These are phyloP conservation scores for Ctenicera cuprea DNA, from an alignment of 2,888 invertebrate species.

Conservation along the genomic window DNA sequence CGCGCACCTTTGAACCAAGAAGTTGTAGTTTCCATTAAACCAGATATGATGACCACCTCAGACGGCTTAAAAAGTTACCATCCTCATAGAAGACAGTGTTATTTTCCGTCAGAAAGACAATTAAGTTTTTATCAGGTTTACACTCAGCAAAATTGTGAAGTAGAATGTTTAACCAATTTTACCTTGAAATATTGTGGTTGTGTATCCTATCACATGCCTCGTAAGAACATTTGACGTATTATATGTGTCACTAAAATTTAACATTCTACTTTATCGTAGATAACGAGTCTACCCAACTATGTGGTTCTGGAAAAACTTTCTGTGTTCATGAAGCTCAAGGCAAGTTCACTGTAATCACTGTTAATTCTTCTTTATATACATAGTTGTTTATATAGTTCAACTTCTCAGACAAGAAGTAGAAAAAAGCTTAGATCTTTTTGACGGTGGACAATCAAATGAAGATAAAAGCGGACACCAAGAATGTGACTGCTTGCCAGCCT, in stretches of 20 bases:
- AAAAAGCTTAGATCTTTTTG: slow-evolving; percentile 46
- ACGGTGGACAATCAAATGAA: slow-evolving; percentile 55
- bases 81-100: slow-evolving; percentile 81
- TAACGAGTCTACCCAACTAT: slow-evolving; percentile 75
- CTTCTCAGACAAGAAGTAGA: slow-evolving; percentile 74
- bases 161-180: slow-evolving; percentile 83
- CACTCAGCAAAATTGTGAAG: slow-evolving; percentile 84
- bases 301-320: slow-evolving; percentile 75
- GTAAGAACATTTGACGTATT: slow-evolving; percentile 64
- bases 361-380: neutral
- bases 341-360: slow-evolving; percentile 67
- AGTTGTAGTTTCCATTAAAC: slow-evolving; percentile 82
- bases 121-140: slow-evolving; percentile 81
- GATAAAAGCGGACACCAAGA: slow-evolving; percentile 57
- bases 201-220: slow-evolving; percentile 83
- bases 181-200: slow-evolving; percentile 79
- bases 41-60: slow-evolving; percentile 86
- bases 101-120: slow-evolving; percentile 80
- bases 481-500: slow-evolving; percentile 79
- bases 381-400: slow-evolving; percentile 70
- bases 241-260: neutral
- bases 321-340: slow-evolving; percentile 76
- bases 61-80: slow-evolving; percentile 79
- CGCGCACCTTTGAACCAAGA: slow-evolving; percentile 82
- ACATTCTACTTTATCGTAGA: slow-evolving; percentile 69